Base-by-base conservation (phyloP, 2,888 invertebrate genomes). In the Empis stercorea region DNA sequence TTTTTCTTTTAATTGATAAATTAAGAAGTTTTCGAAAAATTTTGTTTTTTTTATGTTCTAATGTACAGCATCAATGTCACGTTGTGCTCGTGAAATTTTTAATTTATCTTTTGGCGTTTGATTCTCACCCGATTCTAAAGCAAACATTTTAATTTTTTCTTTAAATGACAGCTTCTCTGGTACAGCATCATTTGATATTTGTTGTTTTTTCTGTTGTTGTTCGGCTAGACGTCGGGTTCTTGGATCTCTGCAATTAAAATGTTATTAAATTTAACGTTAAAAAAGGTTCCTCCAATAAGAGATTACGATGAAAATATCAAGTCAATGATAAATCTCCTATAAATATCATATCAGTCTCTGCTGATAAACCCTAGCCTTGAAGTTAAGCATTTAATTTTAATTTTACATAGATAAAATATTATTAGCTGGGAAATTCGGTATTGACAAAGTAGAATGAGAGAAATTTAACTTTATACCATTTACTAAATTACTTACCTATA, bases 111-210 rank as follows among this genome's bases (percentile, higher is more conserved):
- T 86, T 55, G 94, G 94, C 51, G 93, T 91, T 62, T 84, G 80
- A 59, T 84, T 81, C 64, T 95, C 94, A 38, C 96, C 96, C 13
- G 93, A 86, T 73, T 96, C 95, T 72, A 88, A 81, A 39, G 96
- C 97, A 74, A 99, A 99, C 88, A 96, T 92, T 72, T 93, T 93
- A 95, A 97, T 97, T 72, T 99, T 99, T 70, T 99, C 97, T 67
- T 93, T 87, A 72, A 99, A 99, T 48, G 91, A 91, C 51, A 97
- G 76, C 61, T 94, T 91, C 65, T 96, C 95, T 3, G 91, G 91
- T 52, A 87, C 79, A 11, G 64, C 64, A 55, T 68, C 70, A 27
- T 60, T 61, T 37, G 59, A 57, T 30, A 66, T 62, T 50, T 66
- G 66, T 45, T 69, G 66, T 48, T 81, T 78, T 47, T 84, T 78